A percentile compares a stretch with the other conserved stretches of the same genome.
These are phyloP conservation scores for Cecropterus lyciades DNA, from an alignment of 1,140 invertebrate species.

Conservation along the genomic window DNA sequence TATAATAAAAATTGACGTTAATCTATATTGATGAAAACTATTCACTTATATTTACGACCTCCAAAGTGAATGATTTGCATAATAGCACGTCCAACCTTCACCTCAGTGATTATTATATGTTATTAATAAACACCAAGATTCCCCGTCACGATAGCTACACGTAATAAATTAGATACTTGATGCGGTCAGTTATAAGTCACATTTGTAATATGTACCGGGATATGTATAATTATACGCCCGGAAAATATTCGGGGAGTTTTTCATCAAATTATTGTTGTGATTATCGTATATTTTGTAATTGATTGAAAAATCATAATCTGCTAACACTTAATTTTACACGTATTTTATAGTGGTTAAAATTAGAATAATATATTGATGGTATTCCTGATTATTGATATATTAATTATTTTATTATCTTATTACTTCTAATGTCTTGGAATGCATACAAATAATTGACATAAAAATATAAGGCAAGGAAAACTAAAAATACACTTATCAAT, in stretches of 20 bases:
- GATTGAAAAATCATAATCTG: too few species aligned
- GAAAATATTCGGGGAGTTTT: background rate
- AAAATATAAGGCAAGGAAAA: background rate
- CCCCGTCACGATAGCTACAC: slow-evolving; percentile 11
- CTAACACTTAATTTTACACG: too few species aligned
- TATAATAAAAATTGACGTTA: background rate
- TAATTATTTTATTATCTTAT: too few species aligned
- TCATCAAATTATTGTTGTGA: background rate
- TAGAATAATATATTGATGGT: too few species aligned
- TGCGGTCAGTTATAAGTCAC: slow-evolving; percentile 15
- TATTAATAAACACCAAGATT: slow-evolving; percentile 27
- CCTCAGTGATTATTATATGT: slow-evolving; percentile 15
- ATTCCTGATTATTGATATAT: too few species aligned
- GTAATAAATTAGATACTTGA: slow-evolving; percentile 19
- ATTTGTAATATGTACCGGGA: background rate
- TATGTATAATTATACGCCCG: background rate
- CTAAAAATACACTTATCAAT: background rate
- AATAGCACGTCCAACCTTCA: slow-evolving; percentile 18
- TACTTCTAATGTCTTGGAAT: too few species aligned
- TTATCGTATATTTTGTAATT: too few species aligned
- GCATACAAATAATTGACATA: too few species aligned
- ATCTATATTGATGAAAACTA: background rate
- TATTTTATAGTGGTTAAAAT: too few species aligned
- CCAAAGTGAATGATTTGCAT: slow-evolving; percentile 30
- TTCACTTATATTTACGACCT: slow-evolving; percentile 2